Percentiles rank a stretch among this genome's conserved stretches.
Conservation (phyloP, 2,888 invertebrate species). For the Leucania comma region DNA sequence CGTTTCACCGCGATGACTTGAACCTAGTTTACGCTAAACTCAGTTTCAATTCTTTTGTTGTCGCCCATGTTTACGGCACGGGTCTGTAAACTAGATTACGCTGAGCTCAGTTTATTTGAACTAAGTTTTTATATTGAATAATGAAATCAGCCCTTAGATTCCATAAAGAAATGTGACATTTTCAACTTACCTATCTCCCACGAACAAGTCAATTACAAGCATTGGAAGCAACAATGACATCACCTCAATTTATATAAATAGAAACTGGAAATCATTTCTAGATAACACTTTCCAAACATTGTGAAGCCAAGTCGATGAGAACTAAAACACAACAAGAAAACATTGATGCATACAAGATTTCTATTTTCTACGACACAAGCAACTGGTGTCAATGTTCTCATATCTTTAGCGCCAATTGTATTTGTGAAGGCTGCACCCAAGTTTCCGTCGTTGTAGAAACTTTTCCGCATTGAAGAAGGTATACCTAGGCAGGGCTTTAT, state of each 20-base stretch:
- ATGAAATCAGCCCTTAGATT: no score
- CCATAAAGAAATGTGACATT: background rate
- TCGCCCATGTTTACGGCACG: no score
- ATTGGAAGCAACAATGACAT: conserved; percentile 36
- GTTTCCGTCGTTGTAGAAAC: background rate
- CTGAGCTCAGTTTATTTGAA: no score
- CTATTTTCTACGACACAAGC: conserved; percentile 45
- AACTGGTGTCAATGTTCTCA: conserved; percentile 41
- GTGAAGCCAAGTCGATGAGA: conserved; percentile 58
- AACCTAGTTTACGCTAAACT: no score
- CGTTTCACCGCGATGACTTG: no score
- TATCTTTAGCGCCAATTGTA: conserved; percentile 38
- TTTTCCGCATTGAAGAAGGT: conserved; percentile 12
- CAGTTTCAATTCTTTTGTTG: no score
- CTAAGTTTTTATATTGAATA: no score
- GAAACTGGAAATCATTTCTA: conserved; percentile 37
- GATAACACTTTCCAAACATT: conserved; percentile 59
- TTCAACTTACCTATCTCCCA: conserved; percentile 12
- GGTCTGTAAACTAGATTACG: no score
- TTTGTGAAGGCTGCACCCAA: conserved; percentile 8
- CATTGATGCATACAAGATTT: conserved; percentile 41
- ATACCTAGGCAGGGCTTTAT: no score
- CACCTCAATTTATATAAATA: conserved; percentile 27
- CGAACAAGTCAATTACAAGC: conserved; percentile 31
- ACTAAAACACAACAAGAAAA: conserved; percentile 52